These are phyloP conservation scores for Narcine bancroftii DNA, from an alignment of 2,113 vertebrate species.

Conservation along the genomic window DNA sequence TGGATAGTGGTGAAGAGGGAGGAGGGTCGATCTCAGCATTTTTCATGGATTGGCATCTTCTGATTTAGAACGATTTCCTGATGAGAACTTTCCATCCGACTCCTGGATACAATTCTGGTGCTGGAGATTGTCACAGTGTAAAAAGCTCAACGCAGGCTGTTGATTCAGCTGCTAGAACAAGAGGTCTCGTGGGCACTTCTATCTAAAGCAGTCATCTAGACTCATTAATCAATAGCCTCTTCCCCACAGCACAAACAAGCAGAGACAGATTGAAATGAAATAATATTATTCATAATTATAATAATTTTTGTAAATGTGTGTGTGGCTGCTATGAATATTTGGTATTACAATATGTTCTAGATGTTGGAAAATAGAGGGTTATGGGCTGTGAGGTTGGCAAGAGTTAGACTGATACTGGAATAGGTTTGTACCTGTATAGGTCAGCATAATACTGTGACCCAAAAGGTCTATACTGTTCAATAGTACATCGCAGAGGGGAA, in stretches of 20 bases:
- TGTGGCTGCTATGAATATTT: neutral
- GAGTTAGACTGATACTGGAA: too few relatives aligned
- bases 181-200: neutral
- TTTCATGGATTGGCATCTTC: neutral
- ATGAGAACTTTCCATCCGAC: neutral
- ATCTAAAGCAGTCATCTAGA: neutral
- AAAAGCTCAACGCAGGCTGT: neutral
- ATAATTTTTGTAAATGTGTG: neutral
- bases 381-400: too few relatives aligned
- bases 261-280: neutral
- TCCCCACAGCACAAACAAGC: neutral
- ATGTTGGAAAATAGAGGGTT: too few relatives aligned
- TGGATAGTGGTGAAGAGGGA: neutral
- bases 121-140: neutral
- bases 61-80: neutral
- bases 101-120: neutral
- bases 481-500: too few relatives aligned
- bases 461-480: too few relatives aligned
- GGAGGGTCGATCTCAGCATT: neutral
- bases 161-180: neutral
- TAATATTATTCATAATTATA: conserved; percentile 26
- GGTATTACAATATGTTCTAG: too few relatives aligned
- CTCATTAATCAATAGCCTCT: neutral
- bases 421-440: too few relatives aligned
- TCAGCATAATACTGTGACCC: too few relatives aligned